Conservation (phyloP, 92 coral and sea anemone species). For the Porites lobata region DNA sequence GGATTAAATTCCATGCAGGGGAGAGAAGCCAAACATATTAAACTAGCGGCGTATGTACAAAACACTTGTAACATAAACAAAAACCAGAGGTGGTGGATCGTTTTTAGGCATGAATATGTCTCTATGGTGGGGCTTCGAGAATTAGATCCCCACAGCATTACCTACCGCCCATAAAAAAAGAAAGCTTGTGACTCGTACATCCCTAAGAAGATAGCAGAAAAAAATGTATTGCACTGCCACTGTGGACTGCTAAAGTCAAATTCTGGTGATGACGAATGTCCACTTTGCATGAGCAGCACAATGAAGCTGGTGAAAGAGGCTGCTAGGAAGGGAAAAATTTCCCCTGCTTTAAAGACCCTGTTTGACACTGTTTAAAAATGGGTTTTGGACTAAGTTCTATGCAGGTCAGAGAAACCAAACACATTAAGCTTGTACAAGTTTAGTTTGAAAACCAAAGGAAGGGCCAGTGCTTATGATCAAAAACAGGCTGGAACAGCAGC, state of each 20-base stretch:
- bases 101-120: slow-evolving; percentile 74
- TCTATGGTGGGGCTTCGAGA: slow-evolving; percentile 69
- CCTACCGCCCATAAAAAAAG: slow-evolving; percentile 44
- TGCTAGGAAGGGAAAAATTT: slow-evolving; percentile 25
- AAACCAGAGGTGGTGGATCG: slow-evolving; percentile 74
- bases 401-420: not conserved
- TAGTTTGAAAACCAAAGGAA: slow-evolving; percentile 23
- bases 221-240: slow-evolving; percentile 50
- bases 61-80: slow-evolving; percentile 75
- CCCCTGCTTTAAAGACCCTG: slow-evolving; percentile 42
- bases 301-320: slow-evolving; percentile 46
- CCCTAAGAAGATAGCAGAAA: slow-evolving; percentile 59
- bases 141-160: slow-evolving; percentile 65
- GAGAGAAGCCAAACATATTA: not conserved
- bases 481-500: no score
- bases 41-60: slow-evolving; percentile 58
- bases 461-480: not conserved
- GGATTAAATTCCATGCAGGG: slow-evolving; percentile 14
- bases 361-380: slow-evolving; percentile 2
- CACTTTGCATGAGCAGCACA: slow-evolving; percentile 11
- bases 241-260: slow-evolving; percentile 64
- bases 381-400: not conserved
- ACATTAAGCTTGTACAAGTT: not conserved
- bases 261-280: slow-evolving; percentile 29
- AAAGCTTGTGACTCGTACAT: slow-evolving; percentile 62